Conservation (phyloP, 2,113 vertebrate genomes). For the Lota lota region DNA sequence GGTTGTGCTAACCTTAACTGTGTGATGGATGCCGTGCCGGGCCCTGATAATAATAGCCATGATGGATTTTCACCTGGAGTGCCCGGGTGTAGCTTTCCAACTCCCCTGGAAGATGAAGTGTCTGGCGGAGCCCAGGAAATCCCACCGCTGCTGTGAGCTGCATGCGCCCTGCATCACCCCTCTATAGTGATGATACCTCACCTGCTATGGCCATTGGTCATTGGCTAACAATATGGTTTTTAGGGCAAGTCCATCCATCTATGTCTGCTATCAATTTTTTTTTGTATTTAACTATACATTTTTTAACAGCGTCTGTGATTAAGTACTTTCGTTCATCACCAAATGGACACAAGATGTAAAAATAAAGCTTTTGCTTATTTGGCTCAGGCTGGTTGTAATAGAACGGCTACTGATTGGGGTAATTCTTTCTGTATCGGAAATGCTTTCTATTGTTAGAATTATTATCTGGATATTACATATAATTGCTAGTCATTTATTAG, state of each 20-base stretch:
- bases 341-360: too few relatives aligned
- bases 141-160: not conserved
- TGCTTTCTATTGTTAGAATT: too few relatives aligned
- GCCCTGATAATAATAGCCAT: conserved; percentile 42
- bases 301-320: too few relatives aligned
- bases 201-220: not conserved
- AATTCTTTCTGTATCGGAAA: too few relatives aligned
- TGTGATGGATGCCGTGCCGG: conserved; percentile 16
- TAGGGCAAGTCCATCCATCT: not conserved
- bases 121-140: conserved; percentile 11
- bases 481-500: too few relatives aligned
- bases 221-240: conserved; percentile 9
- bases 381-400: too few relatives aligned
- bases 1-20: conserved; percentile 26
- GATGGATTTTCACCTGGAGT: conserved; percentile 40
- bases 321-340: too few relatives aligned
- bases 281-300: too few relatives aligned
- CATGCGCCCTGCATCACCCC: not conserved
- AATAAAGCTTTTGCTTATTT: too few relatives aligned
- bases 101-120: conserved; percentile 26
- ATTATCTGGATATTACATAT: too few relatives aligned
- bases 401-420: too few relatives aligned
- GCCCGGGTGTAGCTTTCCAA: conserved; percentile 3
- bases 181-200: conserved; percentile 2
- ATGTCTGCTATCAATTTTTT: not conserved